These are phyloP conservation scores for Physella acuta DNA, from an alignment of 1,140 invertebrate genomes.

Conservation along the genomic window DNA sequence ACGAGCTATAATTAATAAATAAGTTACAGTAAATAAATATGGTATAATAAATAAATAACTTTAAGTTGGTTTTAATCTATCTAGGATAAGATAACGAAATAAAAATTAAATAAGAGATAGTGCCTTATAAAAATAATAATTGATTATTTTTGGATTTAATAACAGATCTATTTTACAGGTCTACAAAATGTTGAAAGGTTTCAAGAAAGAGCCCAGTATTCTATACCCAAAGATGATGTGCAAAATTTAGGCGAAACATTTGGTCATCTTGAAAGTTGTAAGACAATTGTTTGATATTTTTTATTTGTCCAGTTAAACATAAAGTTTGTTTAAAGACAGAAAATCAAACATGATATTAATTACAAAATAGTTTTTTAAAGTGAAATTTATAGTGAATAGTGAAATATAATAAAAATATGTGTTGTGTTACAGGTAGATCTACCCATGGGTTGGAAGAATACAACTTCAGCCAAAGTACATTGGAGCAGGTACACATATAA, in stretches of 20 bases:
- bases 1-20: too few species aligned
- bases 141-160: too few species aligned
- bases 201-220: conserved; percentile 77
- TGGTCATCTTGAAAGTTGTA: conserved; percentile 77
- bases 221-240: conserved; percentile 75
- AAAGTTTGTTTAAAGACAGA: too few species aligned
- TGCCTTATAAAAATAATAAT: too few species aligned
- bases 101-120: too few species aligned
- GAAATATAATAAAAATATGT: not conserved
- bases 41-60: too few species aligned
- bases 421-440: conserved; percentile 40
- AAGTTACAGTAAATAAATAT: too few species aligned
- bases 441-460: conserved; percentile 69
- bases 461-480: conserved; percentile 74
- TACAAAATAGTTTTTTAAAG: too few species aligned
- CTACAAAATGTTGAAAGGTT: conserved; percentile 68
- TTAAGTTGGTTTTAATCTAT: too few species aligned
- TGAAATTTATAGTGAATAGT: not conserved
- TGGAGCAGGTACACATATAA: conserved; percentile 75
- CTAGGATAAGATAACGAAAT: too few species aligned
- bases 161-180: conserved; percentile 65
- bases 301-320: too few species aligned
- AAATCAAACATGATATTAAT: too few species aligned
- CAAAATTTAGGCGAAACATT: conserved; percentile 77
- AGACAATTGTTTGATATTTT: conserved; percentile 31